A percentile compares a stretch with the other conserved stretches of the same genome.
Conservation (phyloP, 2,113 vertebrate species). For the Xenopus laevis region DNA sequence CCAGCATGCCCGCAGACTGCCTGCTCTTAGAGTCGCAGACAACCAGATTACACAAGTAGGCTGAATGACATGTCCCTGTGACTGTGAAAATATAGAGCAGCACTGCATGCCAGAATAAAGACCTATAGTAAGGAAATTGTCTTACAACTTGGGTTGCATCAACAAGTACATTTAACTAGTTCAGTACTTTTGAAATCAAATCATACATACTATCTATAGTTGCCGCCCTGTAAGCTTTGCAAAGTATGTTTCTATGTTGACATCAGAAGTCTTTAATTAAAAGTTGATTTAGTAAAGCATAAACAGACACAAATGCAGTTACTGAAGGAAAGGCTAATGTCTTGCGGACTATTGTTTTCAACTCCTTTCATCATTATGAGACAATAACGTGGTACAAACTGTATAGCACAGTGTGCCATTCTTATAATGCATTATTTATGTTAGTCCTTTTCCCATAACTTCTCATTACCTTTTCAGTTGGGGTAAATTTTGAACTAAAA, state of each 20-base stretch:
- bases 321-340: conserved; percentile 5
- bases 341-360: neutral
- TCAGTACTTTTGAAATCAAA: neutral
- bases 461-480: conserved; percentile 21
- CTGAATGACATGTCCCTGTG: conserved; percentile 32
- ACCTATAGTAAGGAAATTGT: neutral
- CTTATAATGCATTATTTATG: conserved; percentile 26
- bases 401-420: conserved; percentile 20
- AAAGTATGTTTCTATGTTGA: conserved; percentile 9
- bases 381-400: conserved; percentile 3
- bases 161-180: neutral
- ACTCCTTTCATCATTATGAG: conserved; percentile 18
- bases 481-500: conserved; percentile 16
- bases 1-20: conserved; percentile 24
- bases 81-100: conserved; percentile 26
- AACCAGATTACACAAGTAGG: conserved; percentile 25
- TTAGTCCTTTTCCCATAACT: conserved; percentile 28
- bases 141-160: neutral
- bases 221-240: neutral
- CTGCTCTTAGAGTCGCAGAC: conserved; percentile 17
- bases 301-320: conserved; percentile 14
- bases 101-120: conserved; percentile 23
- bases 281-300: neutral
- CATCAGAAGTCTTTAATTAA: conserved; percentile 5
- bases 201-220: neutral